Percentiles rank a stretch among this genome's conserved stretches.
These are phyloP conservation scores for Leptonema lineaticorne DNA, from an alignment of 1,140 invertebrate genomes.

Conservation along the genomic window DNA sequence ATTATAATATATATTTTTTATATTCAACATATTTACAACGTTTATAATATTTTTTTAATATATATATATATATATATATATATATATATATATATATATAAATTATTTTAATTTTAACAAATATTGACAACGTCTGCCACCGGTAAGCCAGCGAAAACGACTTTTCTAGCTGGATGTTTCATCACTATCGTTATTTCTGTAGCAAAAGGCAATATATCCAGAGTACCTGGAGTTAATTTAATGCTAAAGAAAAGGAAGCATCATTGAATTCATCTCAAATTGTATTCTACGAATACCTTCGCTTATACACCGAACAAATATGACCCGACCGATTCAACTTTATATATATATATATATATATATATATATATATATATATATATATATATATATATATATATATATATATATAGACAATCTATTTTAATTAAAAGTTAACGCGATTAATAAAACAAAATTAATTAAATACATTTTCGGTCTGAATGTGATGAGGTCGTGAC, in stretches of 20 bases:
- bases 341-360: neutral
- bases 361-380: neutral
- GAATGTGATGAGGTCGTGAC: too few species aligned
- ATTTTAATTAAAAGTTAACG: neutral
- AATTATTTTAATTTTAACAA: neutral
- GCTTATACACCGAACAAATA: neutral
- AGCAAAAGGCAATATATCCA: slow-evolving; percentile 16
- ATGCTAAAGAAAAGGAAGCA: slow-evolving; percentile 2
- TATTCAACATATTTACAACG: too few species aligned
- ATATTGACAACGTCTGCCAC: neutral
- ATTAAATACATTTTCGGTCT: too few species aligned
- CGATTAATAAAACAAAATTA: too few species aligned
- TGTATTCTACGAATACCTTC: neutral
- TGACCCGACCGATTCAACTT: too few species aligned
- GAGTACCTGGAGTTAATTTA: slow-evolving; percentile 6
- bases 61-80: neutral
- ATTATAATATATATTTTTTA: too few species aligned
- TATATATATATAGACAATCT: neutral
- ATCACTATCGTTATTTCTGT: slow-evolving; percentile 13
- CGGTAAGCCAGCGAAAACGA: neutral
- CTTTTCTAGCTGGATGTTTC: slow-evolving; percentile 3
- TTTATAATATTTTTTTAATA: too few species aligned
- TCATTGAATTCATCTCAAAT: neutral
- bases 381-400: neutral
- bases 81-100: neutral